phyloP scores from a whole-genome alignment of 2,888 invertebrate species.

The Strigamia maritima region DNA sequence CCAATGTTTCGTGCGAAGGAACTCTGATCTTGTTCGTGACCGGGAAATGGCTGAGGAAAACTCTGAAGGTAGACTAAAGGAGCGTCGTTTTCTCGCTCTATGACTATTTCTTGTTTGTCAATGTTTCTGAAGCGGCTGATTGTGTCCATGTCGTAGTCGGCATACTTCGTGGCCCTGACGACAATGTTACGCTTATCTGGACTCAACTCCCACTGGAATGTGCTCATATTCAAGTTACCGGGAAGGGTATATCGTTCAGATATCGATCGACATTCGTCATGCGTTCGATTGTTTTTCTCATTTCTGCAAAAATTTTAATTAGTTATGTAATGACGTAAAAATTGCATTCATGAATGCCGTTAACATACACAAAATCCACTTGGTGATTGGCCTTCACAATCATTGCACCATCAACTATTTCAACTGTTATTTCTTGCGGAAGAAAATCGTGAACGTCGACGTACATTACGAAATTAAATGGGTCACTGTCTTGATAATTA shows the following conservation, averaged over 20 bases:
- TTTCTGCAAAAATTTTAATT: neutral
- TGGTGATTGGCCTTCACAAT: neutral
- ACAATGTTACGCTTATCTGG: neutral
- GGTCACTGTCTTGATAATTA: neutral
- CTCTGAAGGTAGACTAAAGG: neutral
- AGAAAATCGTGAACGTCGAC: neutral
- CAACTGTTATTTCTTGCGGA: neutral
- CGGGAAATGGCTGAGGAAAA: neutral
- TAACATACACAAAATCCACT: neutral
- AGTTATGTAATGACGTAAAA: neutral
- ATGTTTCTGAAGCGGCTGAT: neutral
- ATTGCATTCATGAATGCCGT: neutral
- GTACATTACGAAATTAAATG: neutral
- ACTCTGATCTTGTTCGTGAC: neutral
- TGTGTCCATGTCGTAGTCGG: neutral
- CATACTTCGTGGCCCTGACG: neutral
- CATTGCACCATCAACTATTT: neutral
- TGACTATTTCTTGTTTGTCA: neutral
- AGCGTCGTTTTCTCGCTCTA: neutral
- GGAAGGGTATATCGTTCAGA: neutral
- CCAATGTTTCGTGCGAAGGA: neutral
- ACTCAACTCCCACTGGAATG: neutral
- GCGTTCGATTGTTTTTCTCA: neutral
- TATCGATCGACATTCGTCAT: neutral
- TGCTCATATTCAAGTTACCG: neutral